phyloP scores from a whole-genome alignment of 2,888 invertebrate genomes.

The Pteria penguin region DNA sequence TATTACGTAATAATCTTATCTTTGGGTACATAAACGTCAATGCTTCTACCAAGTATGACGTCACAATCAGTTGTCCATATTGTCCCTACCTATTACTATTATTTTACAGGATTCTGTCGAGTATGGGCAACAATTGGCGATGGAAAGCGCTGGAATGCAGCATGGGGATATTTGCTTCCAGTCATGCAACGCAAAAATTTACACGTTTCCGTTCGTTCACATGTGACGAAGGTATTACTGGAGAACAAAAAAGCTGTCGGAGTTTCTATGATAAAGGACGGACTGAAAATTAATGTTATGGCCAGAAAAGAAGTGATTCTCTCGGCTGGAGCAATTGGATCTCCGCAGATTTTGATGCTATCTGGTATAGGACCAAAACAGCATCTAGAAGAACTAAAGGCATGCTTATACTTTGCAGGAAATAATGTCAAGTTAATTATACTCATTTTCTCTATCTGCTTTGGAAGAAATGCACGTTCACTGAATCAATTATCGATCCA shows the following conservation, averaged over 20 bases:
- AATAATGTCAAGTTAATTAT: background rate
- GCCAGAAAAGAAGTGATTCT: slow-evolving; percentile 69
- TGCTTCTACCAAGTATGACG: too few relatives aligned
- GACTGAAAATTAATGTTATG: slow-evolving; percentile 47
- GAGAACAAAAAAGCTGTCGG: slow-evolving; percentile 60
- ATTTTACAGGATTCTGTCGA: slow-evolving; percentile 54
- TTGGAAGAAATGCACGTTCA: too few relatives aligned
- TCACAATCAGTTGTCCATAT: too few relatives aligned
- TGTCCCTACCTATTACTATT: too few relatives aligned
- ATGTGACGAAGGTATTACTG: slow-evolving; percentile 62
- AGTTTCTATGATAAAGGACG: slow-evolving; percentile 58
- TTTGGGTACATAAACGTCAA: too few relatives aligned
- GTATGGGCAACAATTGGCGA: slow-evolving; percentile 61
- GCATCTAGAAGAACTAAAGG: slow-evolving; percentile 58
- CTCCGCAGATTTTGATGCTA: slow-evolving; percentile 75
- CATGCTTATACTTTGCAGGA: too few relatives aligned
- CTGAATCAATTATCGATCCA: too few relatives aligned
- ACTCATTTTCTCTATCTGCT: background rate
- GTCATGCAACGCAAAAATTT: slow-evolving; percentile 61
- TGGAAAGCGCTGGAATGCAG: slow-evolving; percentile 71
- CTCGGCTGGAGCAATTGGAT: slow-evolving; percentile 76
- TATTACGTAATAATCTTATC: too few relatives aligned
- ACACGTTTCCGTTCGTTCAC: slow-evolving; percentile 58
- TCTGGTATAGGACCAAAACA: slow-evolving; percentile 76
- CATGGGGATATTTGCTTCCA: slow-evolving; percentile 70